These are phyloP conservation scores for Phymatocera aterrima DNA, from an alignment of 2,888 invertebrate species.

Conservation along the genomic window DNA sequence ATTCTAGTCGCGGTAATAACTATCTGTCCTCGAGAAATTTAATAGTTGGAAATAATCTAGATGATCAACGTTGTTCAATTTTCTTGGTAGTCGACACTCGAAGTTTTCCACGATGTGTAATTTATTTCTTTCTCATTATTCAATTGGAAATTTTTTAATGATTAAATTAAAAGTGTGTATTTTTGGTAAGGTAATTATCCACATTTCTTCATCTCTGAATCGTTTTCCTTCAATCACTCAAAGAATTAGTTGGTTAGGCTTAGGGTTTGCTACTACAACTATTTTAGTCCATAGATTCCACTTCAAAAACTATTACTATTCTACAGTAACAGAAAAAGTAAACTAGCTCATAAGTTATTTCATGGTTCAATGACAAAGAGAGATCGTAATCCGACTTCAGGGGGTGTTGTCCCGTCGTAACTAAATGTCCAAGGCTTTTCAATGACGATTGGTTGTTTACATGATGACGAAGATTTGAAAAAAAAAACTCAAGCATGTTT, in stretches of 20 bases:
- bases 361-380: slow-evolving; percentile 56
- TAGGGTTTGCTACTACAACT: slow-evolving; percentile 66
- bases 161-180: slow-evolving; percentile 35
- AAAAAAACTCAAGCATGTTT: not conserved
- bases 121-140: not conserved
- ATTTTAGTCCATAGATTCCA: slow-evolving; percentile 64
- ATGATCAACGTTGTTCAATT: slow-evolving; percentile 42
- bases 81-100: not conserved
- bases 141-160: slow-evolving; percentile 21
- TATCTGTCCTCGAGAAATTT: slow-evolving; percentile 60
- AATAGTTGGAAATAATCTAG: slow-evolving; percentile 48
- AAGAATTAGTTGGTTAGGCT: slow-evolving; percentile 64
- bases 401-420: slow-evolving; percentile 9
- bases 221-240: slow-evolving; percentile 59
- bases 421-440: not conserved
- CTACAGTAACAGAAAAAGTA: slow-evolving; percentile 63
- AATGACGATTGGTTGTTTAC: slow-evolving; percentile 1
- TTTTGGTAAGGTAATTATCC: slow-evolving; percentile 28
- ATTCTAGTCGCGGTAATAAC: slow-evolving; percentile 59
- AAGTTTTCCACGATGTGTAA: slow-evolving; percentile 13
- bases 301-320: slow-evolving; percentile 62
- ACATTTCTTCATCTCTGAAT: slow-evolving; percentile 57
- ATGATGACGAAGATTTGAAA: too few species aligned
- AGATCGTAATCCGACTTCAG: slow-evolving; percentile 55
- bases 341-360: slow-evolving; percentile 63